phyloP scores from a whole-genome alignment of 2,113 vertebrate genomes.

The Salvelinus sp. region DNA sequence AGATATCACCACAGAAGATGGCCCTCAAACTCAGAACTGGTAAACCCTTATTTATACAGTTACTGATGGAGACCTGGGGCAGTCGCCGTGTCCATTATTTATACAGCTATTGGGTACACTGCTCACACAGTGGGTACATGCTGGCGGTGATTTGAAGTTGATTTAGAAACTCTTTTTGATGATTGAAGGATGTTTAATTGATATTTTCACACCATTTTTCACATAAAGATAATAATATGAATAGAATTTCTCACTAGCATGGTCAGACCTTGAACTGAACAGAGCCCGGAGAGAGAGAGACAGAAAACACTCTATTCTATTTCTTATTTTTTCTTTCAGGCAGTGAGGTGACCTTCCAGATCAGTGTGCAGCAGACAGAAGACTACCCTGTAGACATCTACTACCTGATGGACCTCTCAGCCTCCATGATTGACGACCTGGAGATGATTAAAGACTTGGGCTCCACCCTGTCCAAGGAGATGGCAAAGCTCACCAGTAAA shows the following conservation, averaged over 20 bases:
- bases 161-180: not conserved
- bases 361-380: constrained; percentile 88
- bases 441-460: constrained; percentile 88
- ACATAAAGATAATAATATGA: not conserved
- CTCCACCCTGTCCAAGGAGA: constrained; percentile 88
- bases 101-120: too few relatives aligned
- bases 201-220: too few relatives aligned
- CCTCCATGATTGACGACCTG: constrained; percentile 93
- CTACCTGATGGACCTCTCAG: constrained; percentile 98
- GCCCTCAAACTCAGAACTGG: constrained; percentile 85
- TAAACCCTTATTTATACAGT: constrained; percentile 45
- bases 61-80: too few relatives aligned
- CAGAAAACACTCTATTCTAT: not conserved
- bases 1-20: constrained; percentile 92
- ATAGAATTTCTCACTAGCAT: not conserved
- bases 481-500: constrained; percentile 94
- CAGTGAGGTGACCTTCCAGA: constrained; percentile 84
- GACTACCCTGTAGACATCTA: constrained; percentile 97
- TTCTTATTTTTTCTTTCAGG: constrained; percentile 64
- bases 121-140: too few relatives aligned
- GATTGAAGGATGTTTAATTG: too few relatives aligned
- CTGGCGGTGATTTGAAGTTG: not conserved
- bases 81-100: too few relatives aligned
- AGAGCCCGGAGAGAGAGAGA: not conserved
- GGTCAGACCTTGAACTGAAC: not conserved